Percentiles rank a stretch among this genome's conserved stretches.
Conservation (phyloP, 2,113 vertebrate genomes). For the Tragelaphus scriptus region DNA sequence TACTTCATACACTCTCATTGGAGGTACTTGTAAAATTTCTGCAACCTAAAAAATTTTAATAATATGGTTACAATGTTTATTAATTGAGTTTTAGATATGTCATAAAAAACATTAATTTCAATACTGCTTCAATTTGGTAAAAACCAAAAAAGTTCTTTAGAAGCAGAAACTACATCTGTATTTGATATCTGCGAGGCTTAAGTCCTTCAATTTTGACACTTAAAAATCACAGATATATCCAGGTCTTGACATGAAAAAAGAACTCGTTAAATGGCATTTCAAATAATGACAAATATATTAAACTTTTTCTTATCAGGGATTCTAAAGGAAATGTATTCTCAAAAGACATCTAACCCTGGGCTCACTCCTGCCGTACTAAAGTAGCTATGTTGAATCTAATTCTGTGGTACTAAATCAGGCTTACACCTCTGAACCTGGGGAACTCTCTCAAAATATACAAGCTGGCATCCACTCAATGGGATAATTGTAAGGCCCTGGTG, state of each 20-base stretch:
- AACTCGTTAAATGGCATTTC: constrained; percentile 15
- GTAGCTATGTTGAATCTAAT: background rate
- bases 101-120: constrained; percentile 14
- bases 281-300: background rate
- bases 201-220: background rate
- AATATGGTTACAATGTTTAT: background rate
- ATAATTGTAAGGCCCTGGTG: background rate
- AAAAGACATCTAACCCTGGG: background rate
- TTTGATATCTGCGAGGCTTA: background rate
- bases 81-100: background rate
- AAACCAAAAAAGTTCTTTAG: constrained; percentile 22
- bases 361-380: background rate
- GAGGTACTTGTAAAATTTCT: constrained; percentile 91
- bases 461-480: background rate
- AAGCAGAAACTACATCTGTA: background rate
- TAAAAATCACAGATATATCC: background rate
- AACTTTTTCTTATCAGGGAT: background rate
- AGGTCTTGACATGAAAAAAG: background rate
- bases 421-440: background rate
- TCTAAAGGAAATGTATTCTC: constrained; percentile 25
- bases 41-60: constrained; percentile 86
- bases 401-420: background rate
- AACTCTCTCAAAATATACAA: background rate
- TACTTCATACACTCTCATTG: constrained; percentile 99
- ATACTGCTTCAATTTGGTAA: background rate